These are phyloP conservation scores for Cephus pulcher DNA, from an alignment of 2,888 invertebrate species.

Conservation along the genomic window DNA sequence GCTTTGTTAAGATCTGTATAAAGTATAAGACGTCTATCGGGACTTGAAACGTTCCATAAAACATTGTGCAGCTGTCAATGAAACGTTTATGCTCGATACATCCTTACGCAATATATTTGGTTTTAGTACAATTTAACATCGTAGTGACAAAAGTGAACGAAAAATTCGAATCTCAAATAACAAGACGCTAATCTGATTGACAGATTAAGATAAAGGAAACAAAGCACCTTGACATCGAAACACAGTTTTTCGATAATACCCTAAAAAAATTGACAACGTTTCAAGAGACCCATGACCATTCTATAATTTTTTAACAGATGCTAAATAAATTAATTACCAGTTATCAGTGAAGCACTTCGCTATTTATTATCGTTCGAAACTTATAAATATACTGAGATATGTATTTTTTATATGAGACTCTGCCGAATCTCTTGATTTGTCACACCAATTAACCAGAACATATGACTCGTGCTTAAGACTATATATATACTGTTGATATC, in stretches of 20 bases:
- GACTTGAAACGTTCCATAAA: background rate
- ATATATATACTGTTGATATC: background rate
- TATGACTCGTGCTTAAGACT: background rate
- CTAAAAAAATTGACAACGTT: background rate
- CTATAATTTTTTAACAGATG: background rate
- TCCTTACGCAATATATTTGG: background rate
- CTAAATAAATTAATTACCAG: background rate
- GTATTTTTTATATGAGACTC: too few species aligned
- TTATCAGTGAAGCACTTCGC: background rate
- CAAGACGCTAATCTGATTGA: background rate
- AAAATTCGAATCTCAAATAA: background rate
- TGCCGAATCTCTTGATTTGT: background rate
- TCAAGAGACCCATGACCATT: background rate
- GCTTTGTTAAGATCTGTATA: background rate
- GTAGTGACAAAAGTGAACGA: too few species aligned
- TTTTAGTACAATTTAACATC: background rate
- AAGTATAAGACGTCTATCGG: background rate
- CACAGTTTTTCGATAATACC: too few species aligned
- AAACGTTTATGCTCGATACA: background rate
- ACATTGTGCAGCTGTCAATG: background rate
- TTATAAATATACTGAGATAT: background rate
- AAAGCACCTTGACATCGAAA: background rate
- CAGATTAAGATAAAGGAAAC: background rate
- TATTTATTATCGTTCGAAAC: background rate
- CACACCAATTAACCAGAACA: background rate